Percentiles rank a stretch among this genome's conserved stretches.
These are phyloP conservation scores for Vombatus ursinus DNA, from an alignment of 2,113 vertebrate species.

Conservation along the genomic window DNA sequence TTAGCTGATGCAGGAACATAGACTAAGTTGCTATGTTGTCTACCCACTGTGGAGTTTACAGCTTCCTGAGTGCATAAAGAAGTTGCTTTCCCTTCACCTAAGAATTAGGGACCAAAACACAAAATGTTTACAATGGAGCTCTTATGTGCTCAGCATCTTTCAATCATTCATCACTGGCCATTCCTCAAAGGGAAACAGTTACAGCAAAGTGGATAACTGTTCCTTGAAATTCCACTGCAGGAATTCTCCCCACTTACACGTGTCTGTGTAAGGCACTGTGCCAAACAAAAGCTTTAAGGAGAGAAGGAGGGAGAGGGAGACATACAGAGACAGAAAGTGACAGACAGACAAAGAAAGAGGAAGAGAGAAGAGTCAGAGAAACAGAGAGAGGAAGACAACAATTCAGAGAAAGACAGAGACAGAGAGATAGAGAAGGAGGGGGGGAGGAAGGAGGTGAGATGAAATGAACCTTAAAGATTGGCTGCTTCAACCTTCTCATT, in stretches of 20 bases:
- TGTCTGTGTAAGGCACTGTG: background rate
- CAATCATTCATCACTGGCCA: background rate
- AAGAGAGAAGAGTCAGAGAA: background rate
- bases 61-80: background rate
- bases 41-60: background rate
- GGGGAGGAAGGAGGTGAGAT: background rate
- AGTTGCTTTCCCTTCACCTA: background rate
- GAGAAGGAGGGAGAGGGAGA: background rate
- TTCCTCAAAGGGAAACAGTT: background rate
- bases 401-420: no score
- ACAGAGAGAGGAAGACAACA: no score
- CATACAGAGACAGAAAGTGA: background rate
- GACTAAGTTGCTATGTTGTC: constrained; percentile 62
- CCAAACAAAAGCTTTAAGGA: background rate
- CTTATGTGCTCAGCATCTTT: background rate
- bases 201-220: background rate
- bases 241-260: background rate
- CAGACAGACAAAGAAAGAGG: background rate
- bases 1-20: constrained; percentile 53
- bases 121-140: constrained; percentile 5
- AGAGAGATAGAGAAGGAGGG: no score
- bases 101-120: background rate
- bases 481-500: background rate
- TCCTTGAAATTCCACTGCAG: background rate
- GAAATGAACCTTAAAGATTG: background rate